Conservation (phyloP, 2,888 invertebrate genomes). For the Drosophila mayaguana region DNA sequence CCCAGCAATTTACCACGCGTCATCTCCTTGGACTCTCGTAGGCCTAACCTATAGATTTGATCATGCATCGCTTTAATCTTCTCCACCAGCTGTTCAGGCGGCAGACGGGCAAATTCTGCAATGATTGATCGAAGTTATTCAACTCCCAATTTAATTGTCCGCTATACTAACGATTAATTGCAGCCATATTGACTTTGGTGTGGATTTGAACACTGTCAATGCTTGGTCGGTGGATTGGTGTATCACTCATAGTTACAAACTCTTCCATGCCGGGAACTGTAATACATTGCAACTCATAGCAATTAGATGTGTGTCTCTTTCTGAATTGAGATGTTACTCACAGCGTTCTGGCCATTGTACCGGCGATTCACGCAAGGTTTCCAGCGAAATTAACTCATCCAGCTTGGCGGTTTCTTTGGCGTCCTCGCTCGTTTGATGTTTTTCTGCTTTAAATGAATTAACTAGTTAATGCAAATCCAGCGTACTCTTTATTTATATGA, state of each 20-base stretch:
- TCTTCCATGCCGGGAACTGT: conserved; percentile 95
- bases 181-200: conserved; percentile 90
- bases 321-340: conserved; percentile 86
- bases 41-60: conserved; percentile 95
- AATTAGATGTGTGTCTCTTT: neutral
- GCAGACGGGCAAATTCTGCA: conserved; percentile 90
- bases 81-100: conserved; percentile 93
- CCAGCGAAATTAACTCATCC: conserved; percentile 93
- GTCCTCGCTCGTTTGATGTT: conserved; percentile 35
- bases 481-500: neutral
- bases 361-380: conserved; percentile 96
- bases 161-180: conserved; percentile 90
- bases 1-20: conserved; percentile 97
- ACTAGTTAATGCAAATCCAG: neutral
- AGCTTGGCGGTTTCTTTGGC: conserved; percentile 84
- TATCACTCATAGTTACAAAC: conserved; percentile 90
- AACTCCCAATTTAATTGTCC: neutral
- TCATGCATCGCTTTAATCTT: conserved; percentile 98
- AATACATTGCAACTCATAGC: too few species aligned
- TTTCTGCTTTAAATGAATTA: conserved; percentile 27
- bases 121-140: conserved; percentile 3
- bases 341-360: conserved; percentile 98
- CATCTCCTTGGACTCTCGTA: conserved; percentile 98
- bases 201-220: conserved; percentile 90
- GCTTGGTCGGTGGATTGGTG: conserved; percentile 86